Evolutionary conservation across 2,113 vertebrate genomes (phyloP), one percentile per base, ranked within the genome.

Genomic region (Lepisosteus osseus): DNA sequence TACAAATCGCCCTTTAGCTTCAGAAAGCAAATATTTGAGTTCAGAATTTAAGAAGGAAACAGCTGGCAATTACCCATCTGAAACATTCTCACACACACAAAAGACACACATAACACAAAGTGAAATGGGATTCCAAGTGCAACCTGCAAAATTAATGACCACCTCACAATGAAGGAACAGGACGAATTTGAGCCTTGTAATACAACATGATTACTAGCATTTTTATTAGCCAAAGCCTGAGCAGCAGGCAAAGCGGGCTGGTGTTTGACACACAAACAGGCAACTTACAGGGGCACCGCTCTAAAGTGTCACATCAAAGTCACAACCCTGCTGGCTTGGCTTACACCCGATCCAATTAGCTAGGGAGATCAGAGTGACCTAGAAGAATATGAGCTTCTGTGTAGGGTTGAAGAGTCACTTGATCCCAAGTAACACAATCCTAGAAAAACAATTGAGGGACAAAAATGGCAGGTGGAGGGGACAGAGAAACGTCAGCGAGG

Each of bases 331-430:
- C 90, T 93, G 93, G 93, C 89, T 95, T 87, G 88, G 90, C 91
- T 95, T 97, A 94, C 95, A 94, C 94, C 92, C 94, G 91, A 95
- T 96, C 95, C 94, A 96, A 96, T 98, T 97, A 97, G 93, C 89
- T 77, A 4, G 71, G 82, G 89, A 95, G 92, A 94, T 95, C 93
- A 92, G 87, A 88, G 88, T 80, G 86, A 86, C 85, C 87, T 88
- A 87, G 88, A 92, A 82, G 80, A 92, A 95, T 92, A 91, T 14
- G 44, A 63, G 79, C 72, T 86, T 88, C 85, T 87, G 77, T 90
- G 85, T 78, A 70, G 88, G 79, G 80, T 87, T 78, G 83, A 82
- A 78, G 84, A 86, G 90, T 91, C 93, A 94, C 93, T 91, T 86
- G 93, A 96, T 94, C 92, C 87, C 86, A 77, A 81, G 94, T 93